Base-by-base conservation (phyloP, 2,888 invertebrate species). In the Rhopalosiphum nymphaeae region DNA sequence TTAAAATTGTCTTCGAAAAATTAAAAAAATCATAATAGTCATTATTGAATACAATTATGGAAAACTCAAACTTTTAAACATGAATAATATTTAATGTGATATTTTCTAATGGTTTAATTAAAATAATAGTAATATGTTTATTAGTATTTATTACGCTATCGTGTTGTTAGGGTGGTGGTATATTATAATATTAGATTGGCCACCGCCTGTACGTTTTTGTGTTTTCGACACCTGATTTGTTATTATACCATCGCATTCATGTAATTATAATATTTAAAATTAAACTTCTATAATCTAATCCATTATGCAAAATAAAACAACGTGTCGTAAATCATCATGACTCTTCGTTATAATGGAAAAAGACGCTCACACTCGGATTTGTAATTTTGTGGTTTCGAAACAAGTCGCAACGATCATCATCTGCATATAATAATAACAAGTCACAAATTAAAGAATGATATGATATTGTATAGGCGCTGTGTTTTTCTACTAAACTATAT, bases 211-310 rank as follows among this genome's bases (percentile, higher is more conserved):
- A 56, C 84, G 91, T 91, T 91, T 56, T 53, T 44, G 46, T 87
- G 61, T 92, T 92, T 86, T 67, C 87, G 87, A 87, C 92, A 92
- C 92, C 87, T 61, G 87, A 92, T 92, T 92, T 87, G 92, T 92
- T 87, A 87, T 92, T 88, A 67, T 49, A 92, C 67, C 61, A 87
- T 49, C 91, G 26, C 29, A 36, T 25, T 56, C n/a, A 36, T 36
- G 61, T 87, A 92, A 92, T 92, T 92, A 92, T 87, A 92, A 92
- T 92, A 92, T 92, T 92, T 92, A 61, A 92, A 92, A 92, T 92
- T 88, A 92, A 92, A 92, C 92, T 86, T 87, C 89, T 61, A 90
- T 61, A 25, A 85, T 91, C 57, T 36, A 67, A 92, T 92, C 36
- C 49, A 49, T 92, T 92, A 92, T 92, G 87, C 61, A 61, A 92